Evolutionary conservation across 2,888 invertebrate genomes (phyloP), one percentile per base, ranked within the genome.

Genomic region (Seira ritae): DNA sequence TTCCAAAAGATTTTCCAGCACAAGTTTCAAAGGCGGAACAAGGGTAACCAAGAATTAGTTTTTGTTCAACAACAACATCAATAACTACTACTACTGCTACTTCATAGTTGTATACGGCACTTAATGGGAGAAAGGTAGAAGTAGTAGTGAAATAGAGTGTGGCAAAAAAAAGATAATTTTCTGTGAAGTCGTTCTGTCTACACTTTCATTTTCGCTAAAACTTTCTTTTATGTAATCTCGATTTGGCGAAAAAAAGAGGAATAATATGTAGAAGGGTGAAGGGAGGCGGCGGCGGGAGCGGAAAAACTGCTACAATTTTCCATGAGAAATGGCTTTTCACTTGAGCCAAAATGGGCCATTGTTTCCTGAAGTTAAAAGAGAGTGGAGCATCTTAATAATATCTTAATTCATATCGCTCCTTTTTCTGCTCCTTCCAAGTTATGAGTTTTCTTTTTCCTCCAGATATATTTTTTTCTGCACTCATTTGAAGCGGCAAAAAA

Each of bases 221-320:
- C 15, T 17, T 12, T 17, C 20, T 20, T 62, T 62, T 62, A 62
- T 20, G 62, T 62, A 62, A 62, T 62, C 62, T 62, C 62, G 22
- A 62, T 62, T 62, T 62, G 22, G n/a, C 62, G 62, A 62, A 62
- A 62, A 31, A 42, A 80, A 74, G 80, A 80, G 60, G 24, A 70
- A 78, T 77, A 77, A 82, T 76, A 75, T 31, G 31, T 31, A 8
- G 67, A 76, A 78, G 69, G 70, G 68, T 73, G 77, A 31, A 31
- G 31, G 31, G 31, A 31, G 31, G 31, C 31, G 31, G 31, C 31
- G 8, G 31, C 31, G n/a, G n/a, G 68, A 77, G 83, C 78, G 78
- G 78, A 83, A 83, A 83, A 83, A 83, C 78, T 83, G 83, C 74
- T 74, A 78, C 78, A 78, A 78, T 78, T 83, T 78, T 78, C 83